Percentiles rank a stretch among this genome's conserved stretches.
Evolutionary conservation across 1,140 invertebrate genomes (phyloP).

Genomic region (Sminthurinus signatus): DNA sequence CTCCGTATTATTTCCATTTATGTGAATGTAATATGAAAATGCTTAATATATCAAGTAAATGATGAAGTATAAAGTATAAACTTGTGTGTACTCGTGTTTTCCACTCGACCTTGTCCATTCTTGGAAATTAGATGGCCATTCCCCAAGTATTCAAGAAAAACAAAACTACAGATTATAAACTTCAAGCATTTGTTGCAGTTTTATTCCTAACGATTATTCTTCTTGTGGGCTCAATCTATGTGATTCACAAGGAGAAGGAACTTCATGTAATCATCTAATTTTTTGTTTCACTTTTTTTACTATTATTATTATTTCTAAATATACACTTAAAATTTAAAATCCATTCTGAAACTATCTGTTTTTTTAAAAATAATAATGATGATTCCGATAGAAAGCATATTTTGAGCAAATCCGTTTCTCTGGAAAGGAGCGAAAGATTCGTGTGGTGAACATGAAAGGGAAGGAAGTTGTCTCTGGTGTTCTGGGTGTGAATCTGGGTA

Average conservation of each 20-base stretch:
- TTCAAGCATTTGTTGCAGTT: conserved; percentile 68
- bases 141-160: conserved; percentile 53
- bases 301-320: no score
- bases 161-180: conserved; percentile 57
- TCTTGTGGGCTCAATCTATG: conserved; percentile 71
- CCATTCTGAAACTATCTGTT: no score
- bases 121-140: conserved; percentile 52
- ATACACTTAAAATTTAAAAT: no score
- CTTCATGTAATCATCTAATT: conserved; percentile 52
- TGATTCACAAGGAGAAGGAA: conserved; percentile 73
- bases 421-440: conserved; percentile 65
- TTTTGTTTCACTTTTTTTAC: no score
- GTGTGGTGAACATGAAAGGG: conserved; percentile 62
- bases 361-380: no score
- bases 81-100: neutral
- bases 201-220: conserved; percentile 72
- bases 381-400: conserved; percentile 58
- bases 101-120: no score
- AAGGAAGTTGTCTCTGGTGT: conserved; percentile 63
- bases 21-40: no score
- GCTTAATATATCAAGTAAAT: no score
- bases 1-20: no score
- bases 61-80: no score
- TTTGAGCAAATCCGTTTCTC: conserved; percentile 78
- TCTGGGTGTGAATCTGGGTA: conserved; percentile 56